Evolutionary conservation across 2,113 vertebrate genomes (phyloP), one percentile per base, ranked within the genome.

Genomic region (Leptosomus discolor): DNA sequence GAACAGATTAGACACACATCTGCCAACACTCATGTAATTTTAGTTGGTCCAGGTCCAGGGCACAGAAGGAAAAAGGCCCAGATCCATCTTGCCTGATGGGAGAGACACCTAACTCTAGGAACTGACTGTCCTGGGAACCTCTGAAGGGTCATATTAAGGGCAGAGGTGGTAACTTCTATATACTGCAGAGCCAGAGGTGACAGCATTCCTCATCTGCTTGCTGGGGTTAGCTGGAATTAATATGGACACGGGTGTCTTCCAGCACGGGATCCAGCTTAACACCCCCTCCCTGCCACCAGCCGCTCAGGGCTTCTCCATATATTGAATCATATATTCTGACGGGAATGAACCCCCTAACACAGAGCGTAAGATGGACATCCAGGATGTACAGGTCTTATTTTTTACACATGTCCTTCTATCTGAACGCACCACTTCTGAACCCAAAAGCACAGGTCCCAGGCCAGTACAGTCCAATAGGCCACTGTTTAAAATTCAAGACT

Each of bases 1-100:
- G 95, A 96, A 91, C 95, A 94, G 94, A 96, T 96, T 97, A 96
- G 94, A 95, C 76, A 67, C 91, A 89, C 91, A 92, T 95, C 95
- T 96, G 95, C 93, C 93, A 96, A 61, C 83, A 70, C 83, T 92
- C 86, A 43, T 91, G 95, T 84, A 88, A 94, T 96, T 97, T 96
- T 80, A 89, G 67, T 91, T 96, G 95, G 93, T 77, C 46, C 68
- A 54, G 58, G 76, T 89, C 94, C 95, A 96, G 80, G 93, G 50
- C 91, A 91, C 70, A 94, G 82, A 94, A 94, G 58, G 70, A 94
- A 88, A 95, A 96, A 76, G 76, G 91, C 80, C 68, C 5, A 8
- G 85, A 79, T 93, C 85, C 88, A 73, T 94, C 61, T 64, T 57
- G 85, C 82, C 63, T 94, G 91, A 83, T 92, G 88, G 88, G 91